A percentile compares a stretch with the other conserved stretches of the same genome.
phyloP scores from a whole-genome alignment of 2,888 invertebrate species.

The Diaperis boleti region DNA sequence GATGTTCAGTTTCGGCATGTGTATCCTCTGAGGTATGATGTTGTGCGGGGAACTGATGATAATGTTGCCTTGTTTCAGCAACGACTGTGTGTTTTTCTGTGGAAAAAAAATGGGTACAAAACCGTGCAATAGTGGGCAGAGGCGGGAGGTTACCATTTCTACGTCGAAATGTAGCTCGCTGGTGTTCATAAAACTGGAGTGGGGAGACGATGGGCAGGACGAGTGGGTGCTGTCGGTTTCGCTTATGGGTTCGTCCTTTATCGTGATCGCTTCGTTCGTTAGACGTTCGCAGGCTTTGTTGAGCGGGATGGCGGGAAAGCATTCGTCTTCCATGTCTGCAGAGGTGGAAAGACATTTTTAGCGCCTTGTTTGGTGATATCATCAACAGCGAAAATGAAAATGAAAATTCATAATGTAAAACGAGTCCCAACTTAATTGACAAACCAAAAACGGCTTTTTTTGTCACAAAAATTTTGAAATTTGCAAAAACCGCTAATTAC shows the following conservation, averaged over 20 bases:
- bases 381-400: no score
- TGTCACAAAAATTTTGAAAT: no score
- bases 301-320: constrained; percentile 85
- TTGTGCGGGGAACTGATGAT: constrained; percentile 61
- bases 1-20: constrained; percentile 77
- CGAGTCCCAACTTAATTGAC: no score
- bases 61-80: constrained; percentile 69
- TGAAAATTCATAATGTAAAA: no score
- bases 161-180: constrained; percentile 57
- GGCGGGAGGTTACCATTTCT: constrained; percentile 53
- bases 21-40: constrained; percentile 65
- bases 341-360: no score
- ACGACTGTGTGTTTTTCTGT: constrained; percentile 61
- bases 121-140: neutral
- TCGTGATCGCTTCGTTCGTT: constrained; percentile 63
- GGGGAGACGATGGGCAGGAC: constrained; percentile 78
- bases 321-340: constrained; percentile 91
- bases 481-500: no score
- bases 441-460: no score
- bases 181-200: constrained; percentile 56
- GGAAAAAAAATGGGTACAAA: constrained; percentile 15
- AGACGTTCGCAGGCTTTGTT: constrained; percentile 69
- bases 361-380: no score
- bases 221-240: constrained; percentile 80
- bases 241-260: constrained; percentile 84